Base-by-base conservation (phyloP, 2,113 vertebrate genomes). In the Phocoena sinus region DNA sequence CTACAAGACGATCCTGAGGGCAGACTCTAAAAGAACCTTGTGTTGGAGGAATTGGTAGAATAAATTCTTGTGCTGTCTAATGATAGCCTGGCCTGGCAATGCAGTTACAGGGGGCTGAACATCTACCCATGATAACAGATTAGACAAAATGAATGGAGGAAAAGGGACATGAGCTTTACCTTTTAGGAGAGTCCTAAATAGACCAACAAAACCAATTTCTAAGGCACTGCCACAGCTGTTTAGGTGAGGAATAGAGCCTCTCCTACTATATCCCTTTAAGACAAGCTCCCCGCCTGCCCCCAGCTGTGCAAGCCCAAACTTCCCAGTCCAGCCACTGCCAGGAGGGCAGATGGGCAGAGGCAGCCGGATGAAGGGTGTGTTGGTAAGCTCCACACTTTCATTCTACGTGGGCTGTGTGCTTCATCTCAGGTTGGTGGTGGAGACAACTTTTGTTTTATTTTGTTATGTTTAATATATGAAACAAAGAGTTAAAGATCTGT, bases 121-220 rank as follows among this genome's bases (percentile, higher is more conserved):
- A 15, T 6, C 62, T 13, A 18, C 36, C 21, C 2, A 1, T 1
- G n/a, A 53, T 2, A 36, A 18, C 0, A 9, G 38, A 14, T 31
- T 5, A 33, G 36, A 11, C 26, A 6, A 14, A 12, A 41, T 9
- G 28, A 33, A 6, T 1, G 9, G 33, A 14, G 58, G 17, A 1
- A 12, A 6, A 62, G 17, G 41, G 33, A 12, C 31, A 1, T 7
- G 2, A 11, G 25, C 7, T 18, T 38, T 18, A 12, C 21, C 21
- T 38, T 58, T 14, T 20, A 38, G 76, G 36, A 56, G 11, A 60
- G 7, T 18, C 20, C 70, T 6, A 28, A 9, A 13, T 0, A 53
- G 87, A 58, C 18, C 1, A 15, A 15, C 36, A 28, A 38, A 50
- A 3, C 33, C 68, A 3, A 26, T 18, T 36, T 47, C 56, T 60